phyloP scores from a whole-genome alignment of 2,113 vertebrate genomes.

The Pterocles gutturalis region DNA sequence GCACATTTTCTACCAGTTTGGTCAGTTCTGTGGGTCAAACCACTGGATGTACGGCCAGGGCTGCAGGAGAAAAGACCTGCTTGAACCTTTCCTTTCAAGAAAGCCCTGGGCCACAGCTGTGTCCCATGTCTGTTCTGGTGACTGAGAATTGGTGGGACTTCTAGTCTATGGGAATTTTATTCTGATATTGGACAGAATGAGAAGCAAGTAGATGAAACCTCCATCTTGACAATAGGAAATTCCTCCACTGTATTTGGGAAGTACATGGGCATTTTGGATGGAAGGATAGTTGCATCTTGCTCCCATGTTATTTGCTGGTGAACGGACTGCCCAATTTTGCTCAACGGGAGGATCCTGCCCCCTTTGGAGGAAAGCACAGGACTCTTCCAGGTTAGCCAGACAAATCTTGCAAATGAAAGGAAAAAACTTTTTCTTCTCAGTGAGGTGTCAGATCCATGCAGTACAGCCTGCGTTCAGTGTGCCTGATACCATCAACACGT shows the following conservation, averaged over 20 bases:
- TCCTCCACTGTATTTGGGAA: not conserved
- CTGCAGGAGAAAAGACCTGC: not conserved
- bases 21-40: not conserved
- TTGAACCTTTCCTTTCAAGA: not conserved
- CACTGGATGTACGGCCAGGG: not conserved
- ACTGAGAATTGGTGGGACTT: not conserved
- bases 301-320: not conserved
- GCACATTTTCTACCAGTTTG: not conserved
- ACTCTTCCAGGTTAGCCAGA: not conserved
- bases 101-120: not conserved
- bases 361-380: not conserved
- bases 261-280: not conserved
- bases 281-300: not conserved
- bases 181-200: not conserved
- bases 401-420: not conserved
- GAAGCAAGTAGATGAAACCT: not conserved
- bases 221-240: rapidly evolving
- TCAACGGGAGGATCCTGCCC: not conserved
- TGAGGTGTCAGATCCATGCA: not conserved
- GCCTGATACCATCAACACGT: not conserved
- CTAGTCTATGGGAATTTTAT: not conserved
- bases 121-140: not conserved
- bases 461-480: not conserved
- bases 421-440: not conserved
- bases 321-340: not conserved